Evolutionary conservation across 2,113 vertebrate species (phyloP).

Genomic region (Lampris incognitus): DNA sequence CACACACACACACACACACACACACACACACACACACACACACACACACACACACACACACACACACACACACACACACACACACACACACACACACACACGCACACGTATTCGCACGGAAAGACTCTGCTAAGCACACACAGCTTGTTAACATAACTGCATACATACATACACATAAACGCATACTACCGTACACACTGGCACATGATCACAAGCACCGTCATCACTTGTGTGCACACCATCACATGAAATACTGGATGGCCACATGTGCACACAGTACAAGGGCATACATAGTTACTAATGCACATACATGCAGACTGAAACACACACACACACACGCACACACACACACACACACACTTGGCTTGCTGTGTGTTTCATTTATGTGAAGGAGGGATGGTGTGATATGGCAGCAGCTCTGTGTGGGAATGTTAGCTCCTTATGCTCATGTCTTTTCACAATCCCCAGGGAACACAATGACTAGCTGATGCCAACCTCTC

Average conservation of each 20-base stretch:
- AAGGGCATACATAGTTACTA: not conserved
- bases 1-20: not conserved
- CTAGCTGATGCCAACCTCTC: slow-evolving; percentile 13
- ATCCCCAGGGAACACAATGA: slow-evolving; percentile 34
- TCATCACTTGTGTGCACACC: too few relatives aligned
- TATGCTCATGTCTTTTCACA: slow-evolving; percentile 39
- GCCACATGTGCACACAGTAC: not conserved
- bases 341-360: slow-evolving; percentile 21
- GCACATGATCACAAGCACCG: not conserved
- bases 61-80: slow-evolving; percentile 1
- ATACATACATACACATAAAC: not conserved
- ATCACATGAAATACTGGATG: too few relatives aligned
- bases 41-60: not conserved
- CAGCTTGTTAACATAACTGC: too few relatives aligned
- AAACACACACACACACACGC: not conserved
- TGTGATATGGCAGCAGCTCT: slow-evolving; percentile 10
- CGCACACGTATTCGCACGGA: not conserved
- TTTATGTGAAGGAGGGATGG: slow-evolving; percentile 52
- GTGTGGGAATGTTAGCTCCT: slow-evolving; percentile 42
- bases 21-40: not conserved
- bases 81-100: not conserved
- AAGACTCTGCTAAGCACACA: not conserved
- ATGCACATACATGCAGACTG: not conserved
- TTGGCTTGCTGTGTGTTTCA: slow-evolving; percentile 32
- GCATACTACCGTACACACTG: not conserved